Evolutionary conservation across 2,888 invertebrate genomes (phyloP), one percentile per base, ranked within the genome.

Genomic region (Spodoptera picta): DNA sequence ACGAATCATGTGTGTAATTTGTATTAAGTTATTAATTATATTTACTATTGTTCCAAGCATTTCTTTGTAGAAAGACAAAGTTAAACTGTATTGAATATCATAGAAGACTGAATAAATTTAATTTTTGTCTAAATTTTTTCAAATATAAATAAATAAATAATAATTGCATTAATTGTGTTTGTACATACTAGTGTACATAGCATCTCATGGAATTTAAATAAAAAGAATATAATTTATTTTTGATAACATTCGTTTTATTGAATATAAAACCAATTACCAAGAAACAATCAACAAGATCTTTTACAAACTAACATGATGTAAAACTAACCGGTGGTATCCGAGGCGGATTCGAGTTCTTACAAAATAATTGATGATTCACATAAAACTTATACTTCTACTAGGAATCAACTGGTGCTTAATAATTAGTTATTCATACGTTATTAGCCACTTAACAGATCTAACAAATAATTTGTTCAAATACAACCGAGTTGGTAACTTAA

Each of bases 101-200:
- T 87, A 88, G 83, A 93, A 94, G 94, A 93, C 94, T 94, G 94
- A 94, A 87, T 89, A 90, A 86, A 88, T 89, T 87, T 88, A 89
- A 88, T 87, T 81, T 86, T 79, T 85, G 83, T 87, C 87, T 82
- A 87, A 87, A 84, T 87, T 85, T 83, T 77, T 83, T 81, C 75
- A 62, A 69, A 42, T 73, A 53, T 36, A 36, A 60, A 27, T 27
- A 27, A 27, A 36, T 55, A 27, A 27, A 36, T 55, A 50, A 54
- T 84, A 83, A 80, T 84, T 80, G 82, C 80, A 73, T 76, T 83
- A 75, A 84, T 89, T 87, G 85, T 89, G 87, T 90, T 88, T 92
- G 90, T 87, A 84, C 83, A 85, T 85, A 85, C 60, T 75, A 68
- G 75, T 85, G 82, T 79, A 84, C 72, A 65, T 51, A 68, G 70